Percentiles rank a stretch among this genome's conserved stretches.
Evolutionary conservation across 2,113 vertebrate genomes (phyloP).

Genomic region (Elaphurus davidianus): DNA sequence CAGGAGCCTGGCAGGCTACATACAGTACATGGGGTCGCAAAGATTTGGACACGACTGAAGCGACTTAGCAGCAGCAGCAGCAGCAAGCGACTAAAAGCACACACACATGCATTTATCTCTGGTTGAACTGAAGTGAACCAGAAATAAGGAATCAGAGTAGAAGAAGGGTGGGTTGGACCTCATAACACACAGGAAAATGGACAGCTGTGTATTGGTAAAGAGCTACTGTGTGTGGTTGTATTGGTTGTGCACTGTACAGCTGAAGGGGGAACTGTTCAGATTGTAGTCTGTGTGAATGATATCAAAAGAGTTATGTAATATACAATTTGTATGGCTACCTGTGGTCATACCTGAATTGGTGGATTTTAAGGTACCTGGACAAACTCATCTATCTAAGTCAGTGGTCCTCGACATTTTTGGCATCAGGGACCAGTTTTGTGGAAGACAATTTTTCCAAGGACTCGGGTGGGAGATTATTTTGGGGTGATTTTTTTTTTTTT

Average conservation of each 20-base stretch:
- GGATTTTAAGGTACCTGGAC: neutral
- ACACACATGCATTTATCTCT: neutral
- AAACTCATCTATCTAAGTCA: neutral
- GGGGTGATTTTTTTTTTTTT: neutral
- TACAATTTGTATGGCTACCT: neutral
- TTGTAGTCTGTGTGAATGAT: neutral
- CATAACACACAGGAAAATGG: neutral
- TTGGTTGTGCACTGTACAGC: neutral
- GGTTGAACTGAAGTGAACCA: neutral
- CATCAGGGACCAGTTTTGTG: neutral
- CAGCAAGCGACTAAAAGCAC: neutral
- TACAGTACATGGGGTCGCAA: neutral
- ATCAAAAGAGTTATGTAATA: neutral
- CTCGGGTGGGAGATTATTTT: neutral
- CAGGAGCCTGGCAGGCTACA: neutral
- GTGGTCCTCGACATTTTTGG: neutral
- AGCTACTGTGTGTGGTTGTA: neutral
- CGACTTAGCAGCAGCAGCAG: too few relatives aligned
- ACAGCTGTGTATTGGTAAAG: neutral
- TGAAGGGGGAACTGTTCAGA: neutral
- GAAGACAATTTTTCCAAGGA: neutral
- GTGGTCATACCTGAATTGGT: neutral
- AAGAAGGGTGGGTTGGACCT: neutral
- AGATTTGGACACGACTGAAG: neutral
- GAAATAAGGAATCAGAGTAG: neutral